A percentile compares a stretch with the other conserved stretches of the same genome.
These are phyloP conservation scores for Zosterops borbonicus DNA, from an alignment of 2,113 vertebrate genomes.

Conservation along the genomic window DNA sequence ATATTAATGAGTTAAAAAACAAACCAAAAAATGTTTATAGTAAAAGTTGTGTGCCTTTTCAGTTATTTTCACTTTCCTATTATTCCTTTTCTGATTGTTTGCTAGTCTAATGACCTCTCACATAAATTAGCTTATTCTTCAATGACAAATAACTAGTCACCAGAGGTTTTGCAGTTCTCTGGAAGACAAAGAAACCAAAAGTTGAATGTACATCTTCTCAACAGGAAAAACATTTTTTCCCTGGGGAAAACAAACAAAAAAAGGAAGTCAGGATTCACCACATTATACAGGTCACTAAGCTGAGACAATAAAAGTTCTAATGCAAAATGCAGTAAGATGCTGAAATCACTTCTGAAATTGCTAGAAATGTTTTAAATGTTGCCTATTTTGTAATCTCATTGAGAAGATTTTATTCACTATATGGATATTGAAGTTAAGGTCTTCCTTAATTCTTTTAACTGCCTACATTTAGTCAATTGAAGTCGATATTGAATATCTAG, in stretches of 20 bases:
- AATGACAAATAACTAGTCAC: neutral
- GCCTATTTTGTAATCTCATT: neutral
- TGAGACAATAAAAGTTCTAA: neutral
- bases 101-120: neutral
- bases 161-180: neutral
- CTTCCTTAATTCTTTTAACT: neutral
- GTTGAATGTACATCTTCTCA: neutral
- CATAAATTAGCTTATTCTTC: constrained; percentile 1
- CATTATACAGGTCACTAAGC: neutral
- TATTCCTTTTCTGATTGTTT: neutral
- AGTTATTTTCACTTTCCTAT: neutral
- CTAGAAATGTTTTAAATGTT: neutral
- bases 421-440: neutral
- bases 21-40: neutral
- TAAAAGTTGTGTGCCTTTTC: neutral
- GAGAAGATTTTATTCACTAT: neutral
- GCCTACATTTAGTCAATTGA: neutral
- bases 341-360: neutral
- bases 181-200: neutral
- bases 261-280: neutral
- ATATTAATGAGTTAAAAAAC: neutral
- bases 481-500: neutral
- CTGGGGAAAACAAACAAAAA: neutral
- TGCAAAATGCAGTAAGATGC: neutral
- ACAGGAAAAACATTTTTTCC: neutral